These are phyloP conservation scores for Spermophilus dauricus DNA, from an alignment of 2,113 vertebrate genomes.

Conservation along the genomic window DNA sequence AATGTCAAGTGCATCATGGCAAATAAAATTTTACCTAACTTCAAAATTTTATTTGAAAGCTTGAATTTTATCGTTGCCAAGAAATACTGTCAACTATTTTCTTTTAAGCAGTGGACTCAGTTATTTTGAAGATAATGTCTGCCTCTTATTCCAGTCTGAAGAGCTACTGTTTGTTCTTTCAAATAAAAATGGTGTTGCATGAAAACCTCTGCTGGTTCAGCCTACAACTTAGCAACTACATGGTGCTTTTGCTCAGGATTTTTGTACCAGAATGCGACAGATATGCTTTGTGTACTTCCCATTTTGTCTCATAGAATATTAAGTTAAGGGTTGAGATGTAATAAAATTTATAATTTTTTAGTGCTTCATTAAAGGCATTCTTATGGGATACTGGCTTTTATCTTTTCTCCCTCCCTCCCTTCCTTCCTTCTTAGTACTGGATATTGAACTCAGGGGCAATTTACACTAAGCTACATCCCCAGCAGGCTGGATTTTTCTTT, in stretches of 20 bases:
- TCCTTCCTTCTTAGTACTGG: neutral
- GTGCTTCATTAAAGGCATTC: neutral
- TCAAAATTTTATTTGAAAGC: constrained; percentile 48
- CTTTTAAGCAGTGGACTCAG: neutral
- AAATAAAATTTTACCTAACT: constrained; percentile 11
- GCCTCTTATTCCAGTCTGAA: neutral
- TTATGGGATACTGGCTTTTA: neutral
- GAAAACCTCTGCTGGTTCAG: neutral
- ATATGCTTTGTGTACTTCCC: too few species aligned
- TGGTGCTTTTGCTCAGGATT: neutral
- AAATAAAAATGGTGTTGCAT: neutral
- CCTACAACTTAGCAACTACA: neutral
- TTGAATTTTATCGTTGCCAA: constrained; percentile 40
- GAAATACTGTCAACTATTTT: constrained; percentile 49
- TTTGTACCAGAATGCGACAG: neutral
- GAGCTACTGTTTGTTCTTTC: neutral
- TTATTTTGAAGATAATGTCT: constrained; percentile 17
- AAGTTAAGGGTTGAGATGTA: neutral
- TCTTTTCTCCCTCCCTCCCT: neutral
- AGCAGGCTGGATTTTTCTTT: neutral
- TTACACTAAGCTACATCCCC: too few species aligned
- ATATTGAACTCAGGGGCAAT: neutral
- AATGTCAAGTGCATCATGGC: neutral
- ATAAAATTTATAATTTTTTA: constrained; percentile 7
- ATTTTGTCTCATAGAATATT: neutral